Evolutionary conservation across 2,113 vertebrate genomes (phyloP).

Genomic region (Chrysemys picta): DNA sequence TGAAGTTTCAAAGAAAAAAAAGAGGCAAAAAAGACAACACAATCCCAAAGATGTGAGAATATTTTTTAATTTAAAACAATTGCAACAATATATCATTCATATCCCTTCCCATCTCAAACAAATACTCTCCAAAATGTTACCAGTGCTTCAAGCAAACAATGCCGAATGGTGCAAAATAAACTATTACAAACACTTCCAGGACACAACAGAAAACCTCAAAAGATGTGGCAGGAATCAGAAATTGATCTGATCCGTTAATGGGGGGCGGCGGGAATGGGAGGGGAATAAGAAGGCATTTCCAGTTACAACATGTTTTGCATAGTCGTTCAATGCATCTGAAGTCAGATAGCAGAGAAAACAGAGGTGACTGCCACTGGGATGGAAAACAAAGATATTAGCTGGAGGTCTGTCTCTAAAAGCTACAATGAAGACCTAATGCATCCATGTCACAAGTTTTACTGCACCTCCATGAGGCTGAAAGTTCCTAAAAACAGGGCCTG

Average conservation of each 20-base stretch:
- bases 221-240: background rate
- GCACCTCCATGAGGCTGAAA: background rate
- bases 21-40: conserved; percentile 49
- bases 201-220: conserved; percentile 55
- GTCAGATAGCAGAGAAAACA: conserved; percentile 3
- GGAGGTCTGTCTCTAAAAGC: conserved; percentile 16
- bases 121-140: conserved; percentile 70
- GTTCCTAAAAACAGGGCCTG: background rate
- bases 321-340: conserved; percentile 24
- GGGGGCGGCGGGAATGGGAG: fast-evolving
- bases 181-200: conserved; percentile 58
- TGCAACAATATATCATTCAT: conserved; percentile 76
- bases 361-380: conserved; percentile 11
- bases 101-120: conserved; percentile 73
- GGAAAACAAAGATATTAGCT: conserved; percentile 38
- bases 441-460: background rate
- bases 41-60: conserved; percentile 73
- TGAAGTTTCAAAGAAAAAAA: conserved; percentile 2
- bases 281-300: conserved; percentile 20
- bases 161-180: conserved; percentile 74
- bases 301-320: conserved; percentile 33
- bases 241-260: background rate
- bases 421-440: background rate
- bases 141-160: conserved; percentile 70
- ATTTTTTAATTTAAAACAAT: conserved; percentile 85